Base-by-base conservation (phyloP, 1,140 invertebrate genomes). In the Drosophila repleta region DNA sequence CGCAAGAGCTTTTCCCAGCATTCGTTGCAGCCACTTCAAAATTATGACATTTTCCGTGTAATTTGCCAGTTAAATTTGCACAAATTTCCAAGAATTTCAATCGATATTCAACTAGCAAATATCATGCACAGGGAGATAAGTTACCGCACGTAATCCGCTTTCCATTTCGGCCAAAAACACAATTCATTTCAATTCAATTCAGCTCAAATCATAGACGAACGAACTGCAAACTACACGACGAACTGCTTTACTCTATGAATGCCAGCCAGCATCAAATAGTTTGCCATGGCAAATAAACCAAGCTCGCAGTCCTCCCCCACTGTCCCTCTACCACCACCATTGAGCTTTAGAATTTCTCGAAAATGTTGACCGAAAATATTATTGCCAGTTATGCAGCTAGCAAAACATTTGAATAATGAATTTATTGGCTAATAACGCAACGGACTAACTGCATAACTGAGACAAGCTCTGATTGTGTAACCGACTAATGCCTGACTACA, bases 391-490 rank as follows among this genome's bases (percentile, higher is more conserved):
- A 41, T 41, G 39, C 39, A 43, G 39, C 39, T 7, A 15, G 39
- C 39, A 43, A 43, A 43, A 15, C 11, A 43, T 43, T 43, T 15
- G 39, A 43, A 41, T 41, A 41, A 15, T 41, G 39, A 41, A 41
- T 5, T 41, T n/a, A 41, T 15, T 41, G 15, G 39, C 39, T 41
- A 43, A 43, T 43, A 15, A 4, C 6, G 39, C 39, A 43, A 41
- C 39, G 4, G 7, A 13, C n/a, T 13, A 17, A 41, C n/a, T 41
- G 39, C 15, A 41, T 41, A 17, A 41, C 39, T 15, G 32, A 13
- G 32, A 29, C 26, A 35, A 35, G 32, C 32, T 35, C 32, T 13
- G 32, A 35, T 35, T 35, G 32, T 17, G 5, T 18, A 41, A 41
- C n/a, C 15, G 39, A 15, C 39, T 41, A 43, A 43, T 43, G 17